Conservation (phyloP, 2,888 invertebrate species). For the Volucella bombylans region DNA sequence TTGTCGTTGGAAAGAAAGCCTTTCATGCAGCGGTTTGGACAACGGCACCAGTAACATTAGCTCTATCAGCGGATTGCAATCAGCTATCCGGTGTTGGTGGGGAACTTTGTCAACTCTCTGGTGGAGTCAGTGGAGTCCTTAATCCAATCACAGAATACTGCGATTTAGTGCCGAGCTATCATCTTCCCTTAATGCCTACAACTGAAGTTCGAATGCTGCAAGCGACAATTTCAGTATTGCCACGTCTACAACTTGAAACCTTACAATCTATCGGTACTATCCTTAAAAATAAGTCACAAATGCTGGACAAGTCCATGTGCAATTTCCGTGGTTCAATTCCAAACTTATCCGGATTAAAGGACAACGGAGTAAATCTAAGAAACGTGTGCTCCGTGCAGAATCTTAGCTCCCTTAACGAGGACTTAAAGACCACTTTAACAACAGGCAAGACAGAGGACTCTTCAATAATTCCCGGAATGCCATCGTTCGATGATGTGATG, state of each 20-base stretch:
- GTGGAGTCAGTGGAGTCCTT: conserved; percentile 87
- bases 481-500: conserved; percentile 83
- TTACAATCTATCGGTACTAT: conserved; percentile 87
- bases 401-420: conserved; percentile 81
- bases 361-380: conserved; percentile 79
- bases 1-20: conserved; percentile 87
- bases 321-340: conserved; percentile 82
- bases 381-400: conserved; percentile 84
- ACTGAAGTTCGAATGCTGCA: conserved; percentile 87
- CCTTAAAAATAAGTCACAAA: conserved; percentile 84
- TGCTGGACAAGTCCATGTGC: conserved; percentile 81
- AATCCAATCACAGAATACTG: conserved; percentile 91
- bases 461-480: conserved; percentile 77
- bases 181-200: conserved; percentile 84
- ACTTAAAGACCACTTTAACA: conserved; percentile 69
- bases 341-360: conserved; percentile 80
- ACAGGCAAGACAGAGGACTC: conserved; percentile 52
- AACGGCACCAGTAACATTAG: conserved; percentile 87
- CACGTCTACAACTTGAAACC: conserved; percentile 89
- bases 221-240: conserved; percentile 90
- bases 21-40: conserved; percentile 91
- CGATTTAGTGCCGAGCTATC: conserved; percentile 88
- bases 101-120: conserved; percentile 84
- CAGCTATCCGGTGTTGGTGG: conserved; percentile 84
- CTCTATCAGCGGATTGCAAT: conserved; percentile 85